phyloP scores from a whole-genome alignment of 2,797 vertebrate species.

The Spea hammondii region DNA sequence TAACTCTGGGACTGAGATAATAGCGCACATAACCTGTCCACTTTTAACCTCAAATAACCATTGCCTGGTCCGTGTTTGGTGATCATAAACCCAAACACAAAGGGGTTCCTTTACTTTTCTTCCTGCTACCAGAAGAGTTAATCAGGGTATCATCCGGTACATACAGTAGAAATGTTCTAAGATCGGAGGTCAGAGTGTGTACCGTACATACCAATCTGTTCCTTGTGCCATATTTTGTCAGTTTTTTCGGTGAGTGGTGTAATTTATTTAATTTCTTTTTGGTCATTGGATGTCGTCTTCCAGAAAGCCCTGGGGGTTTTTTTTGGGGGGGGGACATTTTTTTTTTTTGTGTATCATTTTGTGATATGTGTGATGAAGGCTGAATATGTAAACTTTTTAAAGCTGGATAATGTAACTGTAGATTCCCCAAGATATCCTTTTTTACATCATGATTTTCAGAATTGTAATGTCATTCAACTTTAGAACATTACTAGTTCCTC shows the following conservation, averaged over 20 bases:
- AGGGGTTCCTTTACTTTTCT: no score
- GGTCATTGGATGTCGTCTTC: conserved; percentile 33
- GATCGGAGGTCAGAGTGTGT: conserved; percentile 28
- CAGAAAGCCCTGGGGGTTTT: conserved; percentile 7
- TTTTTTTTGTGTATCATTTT: conserved; percentile 44
- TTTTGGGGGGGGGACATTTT: background rate
- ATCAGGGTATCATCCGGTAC: background rate
- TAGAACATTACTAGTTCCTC: background rate
- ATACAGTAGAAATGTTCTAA: background rate
- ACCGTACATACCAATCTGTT: conserved; percentile 31
- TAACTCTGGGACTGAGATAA: no score
- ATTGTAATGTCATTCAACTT: no score
- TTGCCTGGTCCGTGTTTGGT: no score
- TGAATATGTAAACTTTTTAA: conserved; percentile 34
- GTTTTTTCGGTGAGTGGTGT: conserved; percentile 37
- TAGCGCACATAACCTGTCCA: background rate
- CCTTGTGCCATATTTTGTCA: conserved; percentile 39
- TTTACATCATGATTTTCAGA: no score
- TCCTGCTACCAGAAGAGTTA: no score
- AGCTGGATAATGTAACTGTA: background rate
- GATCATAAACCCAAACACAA: no score
- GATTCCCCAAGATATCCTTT: background rate
- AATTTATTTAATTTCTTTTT: conserved; percentile 20
- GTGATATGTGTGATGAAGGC: conserved; percentile 38
- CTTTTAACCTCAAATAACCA: background rate